A percentile compares a stretch with the other conserved stretches of the same genome.
phyloP scores from a whole-genome alignment of 1,140 invertebrate species.

The Spodoptera litura region DNA sequence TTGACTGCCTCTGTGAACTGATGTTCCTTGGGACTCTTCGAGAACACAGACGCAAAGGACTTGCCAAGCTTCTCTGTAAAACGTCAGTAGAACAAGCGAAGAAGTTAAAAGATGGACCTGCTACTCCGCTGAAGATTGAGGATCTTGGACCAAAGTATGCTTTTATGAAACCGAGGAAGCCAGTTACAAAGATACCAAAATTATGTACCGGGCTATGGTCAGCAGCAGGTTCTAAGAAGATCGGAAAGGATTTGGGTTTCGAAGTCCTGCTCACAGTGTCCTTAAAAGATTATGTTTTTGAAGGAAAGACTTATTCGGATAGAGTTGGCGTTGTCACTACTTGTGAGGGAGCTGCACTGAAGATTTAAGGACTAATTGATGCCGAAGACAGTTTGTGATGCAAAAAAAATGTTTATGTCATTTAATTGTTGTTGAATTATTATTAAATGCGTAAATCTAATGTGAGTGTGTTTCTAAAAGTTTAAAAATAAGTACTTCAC shows the following conservation, averaged over 20 bases:
- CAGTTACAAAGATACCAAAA: slow-evolving; percentile 78
- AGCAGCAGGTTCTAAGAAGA: slow-evolving; percentile 85
- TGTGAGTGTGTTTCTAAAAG: too few species aligned
- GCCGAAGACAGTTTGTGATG: too few species aligned
- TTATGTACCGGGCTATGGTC: slow-evolving; percentile 88
- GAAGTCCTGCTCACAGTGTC: slow-evolving; percentile 78
- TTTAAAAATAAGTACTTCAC: too few species aligned
- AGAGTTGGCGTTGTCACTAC: slow-evolving; percentile 70
- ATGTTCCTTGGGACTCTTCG: slow-evolving; percentile 88
- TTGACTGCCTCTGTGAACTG: slow-evolving; percentile 88
- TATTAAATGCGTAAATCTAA: too few species aligned
- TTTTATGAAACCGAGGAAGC: slow-evolving; percentile 62
- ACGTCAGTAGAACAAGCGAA: slow-evolving; percentile 86
- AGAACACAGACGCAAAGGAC: slow-evolving; percentile 80
- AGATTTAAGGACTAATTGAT: neutral
- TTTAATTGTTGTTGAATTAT: too few species aligned
- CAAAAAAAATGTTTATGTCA: too few species aligned
- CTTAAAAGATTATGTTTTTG: slow-evolving; percentile 84
- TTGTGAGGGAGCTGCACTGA: slow-evolving; percentile 17
- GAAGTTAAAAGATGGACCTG: slow-evolving; percentile 82
- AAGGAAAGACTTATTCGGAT: slow-evolving; percentile 87
- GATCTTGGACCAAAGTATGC: slow-evolving; percentile 77
- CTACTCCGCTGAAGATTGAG: slow-evolving; percentile 75
- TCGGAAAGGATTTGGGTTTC: slow-evolving; percentile 86
- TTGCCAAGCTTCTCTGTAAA: slow-evolving; percentile 85